Percentiles rank a stretch among this genome's conserved stretches.
Conservation (phyloP, 2,113 vertebrate species). For the Sigmodon hispidus region DNA sequence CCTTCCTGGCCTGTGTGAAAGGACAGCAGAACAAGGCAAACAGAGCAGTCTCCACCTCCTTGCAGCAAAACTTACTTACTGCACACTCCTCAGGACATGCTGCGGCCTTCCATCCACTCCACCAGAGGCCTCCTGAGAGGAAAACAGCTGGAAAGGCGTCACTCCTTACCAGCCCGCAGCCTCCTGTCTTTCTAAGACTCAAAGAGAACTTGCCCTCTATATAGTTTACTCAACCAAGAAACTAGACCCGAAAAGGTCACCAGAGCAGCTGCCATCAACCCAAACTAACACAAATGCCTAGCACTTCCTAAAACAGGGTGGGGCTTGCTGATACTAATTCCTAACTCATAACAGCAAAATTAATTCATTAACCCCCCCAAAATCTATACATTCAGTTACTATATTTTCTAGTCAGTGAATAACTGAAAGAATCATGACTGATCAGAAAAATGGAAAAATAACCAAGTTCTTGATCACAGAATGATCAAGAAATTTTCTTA, state of each 20-base stretch:
- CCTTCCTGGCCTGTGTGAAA: neutral
- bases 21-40: neutral
- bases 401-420: neutral
- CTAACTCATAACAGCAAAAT: neutral
- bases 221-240: neutral
- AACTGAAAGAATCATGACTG: neutral
- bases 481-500: neutral
- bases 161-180: neutral
- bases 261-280: neutral
- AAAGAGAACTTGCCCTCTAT: conserved; percentile 21
- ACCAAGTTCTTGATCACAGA: neutral
- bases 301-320: conserved; percentile 3
- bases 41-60: neutral
- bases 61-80: neutral
- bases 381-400: neutral
- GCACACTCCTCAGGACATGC: neutral
- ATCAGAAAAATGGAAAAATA: neutral
- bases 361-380: too few species aligned
- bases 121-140: neutral
- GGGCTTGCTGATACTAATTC: neutral
- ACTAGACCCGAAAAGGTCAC: neutral
- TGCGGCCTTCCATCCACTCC: neutral
- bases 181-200: neutral
- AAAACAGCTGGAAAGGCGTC: neutral
- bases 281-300: neutral